Conservation (phyloP, 1,140 invertebrate genomes). For the Octopus bimaculoides region DNA sequence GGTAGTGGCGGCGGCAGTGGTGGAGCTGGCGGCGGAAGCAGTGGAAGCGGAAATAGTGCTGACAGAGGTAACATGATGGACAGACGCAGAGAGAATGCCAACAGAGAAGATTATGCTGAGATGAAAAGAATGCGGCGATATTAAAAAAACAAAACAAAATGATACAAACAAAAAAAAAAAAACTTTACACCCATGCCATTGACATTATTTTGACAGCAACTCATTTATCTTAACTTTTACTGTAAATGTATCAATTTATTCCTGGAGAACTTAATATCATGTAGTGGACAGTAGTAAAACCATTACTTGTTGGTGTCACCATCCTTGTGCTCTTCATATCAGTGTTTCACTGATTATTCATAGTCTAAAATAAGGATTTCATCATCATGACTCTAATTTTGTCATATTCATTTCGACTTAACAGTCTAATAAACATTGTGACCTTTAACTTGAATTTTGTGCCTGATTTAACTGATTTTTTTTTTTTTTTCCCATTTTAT, state of each 20-base stretch:
- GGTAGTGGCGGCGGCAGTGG: conserved; percentile 21
- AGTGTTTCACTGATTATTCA: neutral
- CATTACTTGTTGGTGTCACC: conserved; percentile 13
- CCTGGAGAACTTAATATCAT: neutral
- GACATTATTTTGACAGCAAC: conserved; percentile 10
- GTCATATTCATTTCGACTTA: conserved; percentile 10
- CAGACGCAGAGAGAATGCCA: conserved; percentile 23
- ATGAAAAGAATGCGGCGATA: conserved; percentile 39
- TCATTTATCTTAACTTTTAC: conserved; percentile 6
- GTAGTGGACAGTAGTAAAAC: conserved; percentile 10
- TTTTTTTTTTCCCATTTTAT: neutral
- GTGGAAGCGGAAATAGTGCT: conserved; percentile 16
- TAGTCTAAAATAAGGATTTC: conserved; percentile 9
- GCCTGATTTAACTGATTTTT: conserved; percentile 9
- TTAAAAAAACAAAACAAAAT: conserved; percentile 25
- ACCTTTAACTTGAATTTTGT: neutral
- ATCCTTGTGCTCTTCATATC: conserved; percentile 8
- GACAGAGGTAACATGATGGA: conserved; percentile 25
- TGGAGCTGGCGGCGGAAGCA: conserved; percentile 18
- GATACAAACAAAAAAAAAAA: conserved; percentile 25
- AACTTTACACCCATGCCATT: neutral
- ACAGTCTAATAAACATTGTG: conserved; percentile 14
- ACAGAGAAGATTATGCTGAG: conserved; percentile 31
- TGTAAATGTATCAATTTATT: conserved; percentile 11
- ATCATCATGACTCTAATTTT: neutral